Conservation (phyloP, 2,888 invertebrate genomes). For the Fissipunctia ypsillon region DNA sequence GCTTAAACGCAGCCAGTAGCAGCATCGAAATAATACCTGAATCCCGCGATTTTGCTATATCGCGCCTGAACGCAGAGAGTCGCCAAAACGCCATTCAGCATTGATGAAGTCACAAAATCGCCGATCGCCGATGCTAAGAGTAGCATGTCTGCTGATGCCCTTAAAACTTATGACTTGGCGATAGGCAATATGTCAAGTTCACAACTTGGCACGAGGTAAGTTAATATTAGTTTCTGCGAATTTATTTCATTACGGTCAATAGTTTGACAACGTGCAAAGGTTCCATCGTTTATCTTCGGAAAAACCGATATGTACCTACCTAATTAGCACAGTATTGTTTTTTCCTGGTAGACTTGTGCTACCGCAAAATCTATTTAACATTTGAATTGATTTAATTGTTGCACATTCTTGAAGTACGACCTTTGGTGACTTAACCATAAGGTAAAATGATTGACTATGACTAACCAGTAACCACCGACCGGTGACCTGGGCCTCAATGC, state of each 20-base stretch:
- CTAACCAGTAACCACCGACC: no score
- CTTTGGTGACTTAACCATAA: no score
- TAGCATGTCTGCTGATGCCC: background rate
- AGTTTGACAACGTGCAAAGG: no score
- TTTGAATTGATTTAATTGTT: slow-evolving; percentile 1
- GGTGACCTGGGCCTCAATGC: no score
- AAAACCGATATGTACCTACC: no score
- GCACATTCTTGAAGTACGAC: background rate
- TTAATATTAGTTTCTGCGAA: slow-evolving; percentile 26
- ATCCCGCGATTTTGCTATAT: no score
- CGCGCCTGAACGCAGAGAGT: background rate
- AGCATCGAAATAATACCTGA: no score
- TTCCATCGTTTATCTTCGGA: no score
- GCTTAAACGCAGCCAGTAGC: background rate
- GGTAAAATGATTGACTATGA: slow-evolving; percentile 7
- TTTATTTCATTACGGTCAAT: background rate
- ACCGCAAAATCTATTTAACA: slow-evolving; percentile 3
- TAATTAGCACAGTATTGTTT: slow-evolving; percentile 27
- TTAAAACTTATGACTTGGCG: slow-evolving; percentile 5
- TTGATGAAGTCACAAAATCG: background rate
- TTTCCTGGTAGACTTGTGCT: slow-evolving; percentile 14
- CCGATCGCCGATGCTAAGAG: background rate
- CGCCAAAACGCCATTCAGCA: background rate
- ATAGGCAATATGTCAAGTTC: slow-evolving; percentile 52
- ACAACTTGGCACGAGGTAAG: background rate